Conservation (phyloP, 2,113 vertebrate genomes). For the Nyctibius bracteatus region DNA sequence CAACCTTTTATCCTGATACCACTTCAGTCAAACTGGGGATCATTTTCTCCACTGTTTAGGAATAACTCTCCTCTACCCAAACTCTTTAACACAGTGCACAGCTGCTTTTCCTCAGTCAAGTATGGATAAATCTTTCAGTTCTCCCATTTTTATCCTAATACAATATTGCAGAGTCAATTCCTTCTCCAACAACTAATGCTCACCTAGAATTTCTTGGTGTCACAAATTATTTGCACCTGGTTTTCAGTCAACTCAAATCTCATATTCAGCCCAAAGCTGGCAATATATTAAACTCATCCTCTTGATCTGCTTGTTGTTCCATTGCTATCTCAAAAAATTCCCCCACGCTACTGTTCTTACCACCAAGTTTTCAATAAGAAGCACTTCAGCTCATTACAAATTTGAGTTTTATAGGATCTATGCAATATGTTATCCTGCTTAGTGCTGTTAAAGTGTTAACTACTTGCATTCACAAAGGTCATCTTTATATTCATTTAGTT, state of each 20-base stretch:
- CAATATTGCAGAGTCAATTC: neutral
- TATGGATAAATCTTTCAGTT: neutral
- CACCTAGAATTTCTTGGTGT: neutral
- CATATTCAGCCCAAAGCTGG: neutral
- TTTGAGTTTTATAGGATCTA: neutral
- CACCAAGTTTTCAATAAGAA: neutral
- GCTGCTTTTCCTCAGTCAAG: neutral
- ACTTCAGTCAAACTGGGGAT: neutral
- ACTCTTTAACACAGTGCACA: neutral
- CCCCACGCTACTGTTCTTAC: neutral
- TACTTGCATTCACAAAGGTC: neutral
- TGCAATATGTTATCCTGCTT: neutral
- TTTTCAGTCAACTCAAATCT: neutral
- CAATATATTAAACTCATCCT: neutral
- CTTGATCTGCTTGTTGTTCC: neutral
- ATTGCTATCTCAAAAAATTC: neutral
- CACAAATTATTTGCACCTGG: neutral
- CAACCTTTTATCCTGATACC: neutral
- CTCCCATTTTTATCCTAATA: neutral
- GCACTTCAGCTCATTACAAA: neutral
- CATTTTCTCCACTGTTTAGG: neutral
- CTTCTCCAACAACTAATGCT: neutral
- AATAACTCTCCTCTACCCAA: neutral
- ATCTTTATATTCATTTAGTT: neutral
- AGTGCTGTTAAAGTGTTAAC: neutral